Percentiles rank a stretch among this genome's conserved stretches.
Conservation (phyloP, 2,797 vertebrate genomes). For the Myripristis jacobus region DNA sequence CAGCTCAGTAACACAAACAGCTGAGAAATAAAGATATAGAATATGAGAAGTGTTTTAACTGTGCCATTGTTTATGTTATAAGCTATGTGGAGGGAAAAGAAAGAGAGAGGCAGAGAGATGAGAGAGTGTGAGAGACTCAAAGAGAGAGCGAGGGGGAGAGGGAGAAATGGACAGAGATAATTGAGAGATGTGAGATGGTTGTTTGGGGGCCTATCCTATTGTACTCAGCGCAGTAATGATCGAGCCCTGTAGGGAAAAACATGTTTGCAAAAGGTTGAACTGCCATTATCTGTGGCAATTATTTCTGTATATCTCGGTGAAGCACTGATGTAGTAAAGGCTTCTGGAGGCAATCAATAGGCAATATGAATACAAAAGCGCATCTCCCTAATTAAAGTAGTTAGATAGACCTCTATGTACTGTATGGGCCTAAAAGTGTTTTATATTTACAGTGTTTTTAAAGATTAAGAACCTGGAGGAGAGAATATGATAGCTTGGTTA, state of each 20-base stretch:
- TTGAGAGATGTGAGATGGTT: constrained; percentile 56
- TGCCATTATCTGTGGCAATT: constrained; percentile 68
- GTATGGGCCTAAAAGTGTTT: constrained; percentile 12
- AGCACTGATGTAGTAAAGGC: constrained; percentile 41
- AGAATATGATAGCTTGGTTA: background rate
- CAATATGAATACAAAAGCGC: constrained; percentile 33
- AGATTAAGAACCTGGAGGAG: constrained; percentile 13
- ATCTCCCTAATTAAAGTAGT: constrained; percentile 24
- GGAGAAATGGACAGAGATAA: constrained; percentile 46
- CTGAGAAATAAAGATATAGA: constrained; percentile 50
- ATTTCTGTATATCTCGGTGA: constrained; percentile 57
- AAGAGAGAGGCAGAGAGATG: constrained; percentile 12
- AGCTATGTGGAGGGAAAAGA: constrained; percentile 13
- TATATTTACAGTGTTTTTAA: constrained; percentile 24
- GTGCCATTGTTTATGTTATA: constrained; percentile 27
- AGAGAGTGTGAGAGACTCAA: constrained; percentile 29
- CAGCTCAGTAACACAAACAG: constrained; percentile 33
- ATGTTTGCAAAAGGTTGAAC: constrained; percentile 53
- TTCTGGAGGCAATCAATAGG: constrained; percentile 49
- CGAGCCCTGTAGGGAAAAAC: constrained; percentile 48
- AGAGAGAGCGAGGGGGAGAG: constrained; percentile 20
- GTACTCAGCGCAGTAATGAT: constrained; percentile 61
- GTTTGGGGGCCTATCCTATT: constrained; percentile 40
- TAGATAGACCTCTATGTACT: constrained; percentile 31
- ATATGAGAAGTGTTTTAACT: constrained; percentile 33